A percentile compares a stretch with the other conserved stretches of the same genome.
Conservation (phyloP, 2,797 vertebrate species). For the Pogonophryne albipinna region DNA sequence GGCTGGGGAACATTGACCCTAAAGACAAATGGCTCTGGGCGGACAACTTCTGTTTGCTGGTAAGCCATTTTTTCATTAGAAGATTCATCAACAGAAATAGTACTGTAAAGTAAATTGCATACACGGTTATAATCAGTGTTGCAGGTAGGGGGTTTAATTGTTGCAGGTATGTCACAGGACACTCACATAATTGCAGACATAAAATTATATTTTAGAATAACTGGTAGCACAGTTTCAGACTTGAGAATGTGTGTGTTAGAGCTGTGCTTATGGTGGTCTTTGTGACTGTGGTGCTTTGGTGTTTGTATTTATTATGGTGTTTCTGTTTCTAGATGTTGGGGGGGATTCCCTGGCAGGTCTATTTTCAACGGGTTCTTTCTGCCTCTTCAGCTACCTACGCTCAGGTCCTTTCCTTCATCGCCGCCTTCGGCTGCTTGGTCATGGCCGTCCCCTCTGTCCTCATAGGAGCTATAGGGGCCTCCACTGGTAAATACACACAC, state of each 20-base stretch:
- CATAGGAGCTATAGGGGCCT: slow-evolving; percentile 96
- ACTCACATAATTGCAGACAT: not conserved
- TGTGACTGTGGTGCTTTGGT: slow-evolving; percentile 37
- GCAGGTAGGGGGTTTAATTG: not conserved
- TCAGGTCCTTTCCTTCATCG: slow-evolving; percentile 95
- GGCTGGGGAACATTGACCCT: slow-evolving; percentile 90
- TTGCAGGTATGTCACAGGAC: not conserved
- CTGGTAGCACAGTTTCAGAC: not conserved
- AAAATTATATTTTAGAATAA: not conserved
- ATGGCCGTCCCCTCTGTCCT: slow-evolving; percentile 95
- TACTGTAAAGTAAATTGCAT: not conserved
- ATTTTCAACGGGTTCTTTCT: slow-evolving; percentile 98
- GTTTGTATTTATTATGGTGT: slow-evolving; percentile 71
- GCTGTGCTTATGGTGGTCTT: not conserved
- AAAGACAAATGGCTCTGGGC: slow-evolving; percentile 91
- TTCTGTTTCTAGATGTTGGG: slow-evolving; percentile 91
- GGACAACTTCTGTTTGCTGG: slow-evolving; percentile 95
- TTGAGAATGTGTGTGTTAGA: not conserved
- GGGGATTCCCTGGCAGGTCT: slow-evolving; percentile 98
- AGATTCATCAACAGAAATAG: not conserved
- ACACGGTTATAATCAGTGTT: not conserved
- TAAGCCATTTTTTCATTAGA: slow-evolving; percentile 69
- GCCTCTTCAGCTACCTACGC: slow-evolving; percentile 97
- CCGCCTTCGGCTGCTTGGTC: slow-evolving; percentile 94
- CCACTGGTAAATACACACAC: slow-evolving; percentile 88